These are phyloP conservation scores for Oreotrochilus melanogaster DNA, from an alignment of 2,113 vertebrate species.

Conservation along the genomic window DNA sequence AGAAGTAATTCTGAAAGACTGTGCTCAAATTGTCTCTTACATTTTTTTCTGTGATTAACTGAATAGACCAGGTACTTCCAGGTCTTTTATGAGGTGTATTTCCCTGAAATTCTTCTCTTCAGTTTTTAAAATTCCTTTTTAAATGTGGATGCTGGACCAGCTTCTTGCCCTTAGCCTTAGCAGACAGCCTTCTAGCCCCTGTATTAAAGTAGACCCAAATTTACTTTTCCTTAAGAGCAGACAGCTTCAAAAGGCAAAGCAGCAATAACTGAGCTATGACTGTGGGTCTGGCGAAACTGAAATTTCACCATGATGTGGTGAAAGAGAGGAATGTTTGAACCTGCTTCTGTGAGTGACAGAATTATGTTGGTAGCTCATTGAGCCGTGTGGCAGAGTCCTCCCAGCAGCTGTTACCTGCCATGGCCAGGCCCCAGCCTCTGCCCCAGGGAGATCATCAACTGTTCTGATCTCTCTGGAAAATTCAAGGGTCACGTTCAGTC, in stretches of 20 bases:
- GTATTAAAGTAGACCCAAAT: not conserved
- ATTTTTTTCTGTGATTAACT: not conserved
- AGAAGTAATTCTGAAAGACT: not conserved
- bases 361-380: not conserved
- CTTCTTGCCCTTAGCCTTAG: not conserved
- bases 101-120: not conserved
- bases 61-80: not conserved
- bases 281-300: conserved; percentile 34
- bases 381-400: not conserved
- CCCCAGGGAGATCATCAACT: conserved; percentile 25
- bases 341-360: conserved; percentile 48
- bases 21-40: not conserved
- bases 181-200: not conserved
- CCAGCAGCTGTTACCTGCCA: conserved; percentile 6
- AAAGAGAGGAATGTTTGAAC: conserved; percentile 18
- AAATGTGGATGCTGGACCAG: not conserved
- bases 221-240: not conserved
- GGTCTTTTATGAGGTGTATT: not conserved
- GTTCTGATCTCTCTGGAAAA: not conserved
- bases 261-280: conserved; percentile 46
- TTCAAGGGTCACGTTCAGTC: conserved; percentile 23
- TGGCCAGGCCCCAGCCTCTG: not conserved
- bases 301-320: not conserved
- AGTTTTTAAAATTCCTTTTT: not conserved
- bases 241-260: not conserved